Evolutionary conservation across 2,113 vertebrate species (phyloP).

Genomic region (Sceloporus undulatus): DNA sequence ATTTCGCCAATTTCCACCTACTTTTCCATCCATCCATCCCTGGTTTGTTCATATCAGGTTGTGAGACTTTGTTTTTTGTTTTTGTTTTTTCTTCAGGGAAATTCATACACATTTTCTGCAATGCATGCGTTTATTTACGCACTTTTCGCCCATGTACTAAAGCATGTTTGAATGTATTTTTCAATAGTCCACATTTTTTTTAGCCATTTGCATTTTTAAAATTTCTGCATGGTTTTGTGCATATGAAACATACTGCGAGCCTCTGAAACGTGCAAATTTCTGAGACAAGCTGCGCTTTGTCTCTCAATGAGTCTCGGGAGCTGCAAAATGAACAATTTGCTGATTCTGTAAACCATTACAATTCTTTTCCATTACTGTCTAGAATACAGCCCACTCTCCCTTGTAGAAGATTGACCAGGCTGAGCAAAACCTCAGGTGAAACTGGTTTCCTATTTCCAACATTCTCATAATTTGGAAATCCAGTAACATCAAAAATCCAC

Average conservation of each 20-base stretch:
- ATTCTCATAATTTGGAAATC: neutral
- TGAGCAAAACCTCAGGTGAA: neutral
- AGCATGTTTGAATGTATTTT: neutral
- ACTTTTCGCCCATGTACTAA: neutral
- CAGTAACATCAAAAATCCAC: no score
- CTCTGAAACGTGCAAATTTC: neutral
- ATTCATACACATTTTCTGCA: neutral
- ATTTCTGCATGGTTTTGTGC: neutral
- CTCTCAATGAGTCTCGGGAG: neutral
- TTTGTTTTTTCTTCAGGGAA: neutral
- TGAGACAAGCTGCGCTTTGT: neutral
- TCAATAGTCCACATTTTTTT: neutral
- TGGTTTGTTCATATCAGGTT: neutral
- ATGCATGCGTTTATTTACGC: neutral
- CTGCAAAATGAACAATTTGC: neutral
- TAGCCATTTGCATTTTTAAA: neutral
- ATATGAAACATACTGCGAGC: neutral
- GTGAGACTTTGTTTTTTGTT: neutral
- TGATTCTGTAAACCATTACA: neutral
- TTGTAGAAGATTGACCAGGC: neutral
- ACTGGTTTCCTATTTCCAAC: neutral
- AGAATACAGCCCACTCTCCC: neutral
- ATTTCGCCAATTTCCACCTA: neutral
- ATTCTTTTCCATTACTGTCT: neutral
- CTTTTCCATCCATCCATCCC: neutral